Evolutionary conservation across 1,140 invertebrate genomes (phyloP).

Genomic region (Pentalonia nigronervosa): DNA sequence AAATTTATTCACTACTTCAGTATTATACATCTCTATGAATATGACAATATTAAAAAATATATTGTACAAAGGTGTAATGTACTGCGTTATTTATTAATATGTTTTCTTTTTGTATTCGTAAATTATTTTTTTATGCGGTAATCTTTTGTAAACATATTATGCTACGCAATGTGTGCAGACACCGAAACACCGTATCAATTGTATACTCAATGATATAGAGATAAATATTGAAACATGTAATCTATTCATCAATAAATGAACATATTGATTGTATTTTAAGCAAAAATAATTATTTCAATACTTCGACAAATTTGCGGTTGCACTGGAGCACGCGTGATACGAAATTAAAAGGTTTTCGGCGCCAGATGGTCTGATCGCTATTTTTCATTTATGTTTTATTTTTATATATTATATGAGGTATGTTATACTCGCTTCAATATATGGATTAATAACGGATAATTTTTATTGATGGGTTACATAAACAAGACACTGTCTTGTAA

Average conservation of each 20-base stretch:
- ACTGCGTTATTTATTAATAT: neutral
- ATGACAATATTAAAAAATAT: neutral
- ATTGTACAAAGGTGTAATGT: neutral
- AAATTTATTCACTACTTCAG: neutral
- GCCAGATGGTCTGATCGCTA: constrained; percentile 26
- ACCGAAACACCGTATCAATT: neutral
- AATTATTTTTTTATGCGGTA: neutral
- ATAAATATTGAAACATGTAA: neutral
- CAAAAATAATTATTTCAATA: constrained; percentile 5
- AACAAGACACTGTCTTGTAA: neutral
- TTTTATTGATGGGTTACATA: constrained; percentile 1
- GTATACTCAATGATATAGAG: neutral
- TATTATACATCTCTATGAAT: neutral
- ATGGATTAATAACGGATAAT: constrained; percentile 24
- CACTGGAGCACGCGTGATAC: neutral
- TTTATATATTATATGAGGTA: neutral
- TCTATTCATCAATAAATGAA: neutral
- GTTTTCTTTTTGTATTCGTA: neutral
- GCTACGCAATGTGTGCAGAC: neutral
- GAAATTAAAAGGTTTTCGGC: neutral
- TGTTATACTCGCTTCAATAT: neutral
- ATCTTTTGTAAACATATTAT: neutral
- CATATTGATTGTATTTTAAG: constrained; percentile 5
- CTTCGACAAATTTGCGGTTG: neutral
- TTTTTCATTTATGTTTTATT: constrained; percentile 9